These are phyloP conservation scores for Emydoidea blandingii DNA, from an alignment of 2,797 vertebrate species.

Conservation along the genomic window DNA sequence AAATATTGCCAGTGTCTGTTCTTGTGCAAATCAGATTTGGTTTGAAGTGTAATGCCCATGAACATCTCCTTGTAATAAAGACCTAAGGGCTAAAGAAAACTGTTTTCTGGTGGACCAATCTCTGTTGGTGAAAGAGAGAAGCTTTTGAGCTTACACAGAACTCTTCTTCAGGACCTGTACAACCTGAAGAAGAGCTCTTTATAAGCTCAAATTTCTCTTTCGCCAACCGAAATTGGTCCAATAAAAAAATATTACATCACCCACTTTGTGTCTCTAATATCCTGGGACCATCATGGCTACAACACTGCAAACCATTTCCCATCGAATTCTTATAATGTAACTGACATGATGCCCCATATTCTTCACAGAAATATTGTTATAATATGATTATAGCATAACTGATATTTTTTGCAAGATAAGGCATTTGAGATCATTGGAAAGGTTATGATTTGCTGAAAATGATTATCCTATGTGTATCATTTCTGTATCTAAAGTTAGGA, in stretches of 20 bases:
- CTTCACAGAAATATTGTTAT: too few species aligned
- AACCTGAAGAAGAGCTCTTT: background rate
- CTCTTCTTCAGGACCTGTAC: background rate
- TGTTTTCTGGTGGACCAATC: background rate
- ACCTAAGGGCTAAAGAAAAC: background rate
- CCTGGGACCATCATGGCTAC: background rate
- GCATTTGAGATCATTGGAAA: too few species aligned
- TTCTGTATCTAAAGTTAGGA: too few species aligned
- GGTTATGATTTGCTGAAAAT: too few species aligned
- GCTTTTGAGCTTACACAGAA: background rate
- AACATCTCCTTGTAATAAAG: background rate
- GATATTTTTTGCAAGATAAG: too few species aligned
- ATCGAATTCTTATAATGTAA: background rate
- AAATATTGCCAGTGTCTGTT: background rate
- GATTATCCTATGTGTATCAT: too few species aligned
- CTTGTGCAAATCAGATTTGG: background rate
- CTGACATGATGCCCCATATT: too few species aligned
- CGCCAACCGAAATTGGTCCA: background rate
- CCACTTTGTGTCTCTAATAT: background rate
- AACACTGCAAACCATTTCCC: background rate
- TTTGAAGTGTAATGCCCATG: background rate
- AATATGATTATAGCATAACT: too few species aligned
- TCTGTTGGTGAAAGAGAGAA: background rate
- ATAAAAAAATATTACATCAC: background rate
- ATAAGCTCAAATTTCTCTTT: background rate